Percentiles rank a stretch among this genome's conserved stretches.
Conservation (phyloP, 2,797 vertebrate species). For the Helicolenus hilgendorfi region DNA sequence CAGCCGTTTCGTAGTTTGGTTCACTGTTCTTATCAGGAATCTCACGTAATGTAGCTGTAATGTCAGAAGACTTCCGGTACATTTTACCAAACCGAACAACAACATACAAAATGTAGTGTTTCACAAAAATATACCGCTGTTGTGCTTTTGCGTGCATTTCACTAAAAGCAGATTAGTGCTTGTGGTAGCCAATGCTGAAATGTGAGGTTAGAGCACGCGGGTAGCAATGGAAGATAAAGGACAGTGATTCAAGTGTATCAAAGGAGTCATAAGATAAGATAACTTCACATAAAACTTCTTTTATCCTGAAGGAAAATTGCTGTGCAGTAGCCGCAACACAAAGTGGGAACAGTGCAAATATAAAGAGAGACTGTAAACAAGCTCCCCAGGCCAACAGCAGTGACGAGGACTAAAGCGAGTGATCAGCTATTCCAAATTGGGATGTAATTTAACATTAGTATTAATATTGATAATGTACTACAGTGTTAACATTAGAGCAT, state of each 20-base stretch:
- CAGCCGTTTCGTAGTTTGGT: not conserved
- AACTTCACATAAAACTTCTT: too few relatives aligned
- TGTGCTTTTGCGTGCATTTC: not conserved
- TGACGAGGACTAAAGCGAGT: not conserved
- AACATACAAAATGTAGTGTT: not conserved
- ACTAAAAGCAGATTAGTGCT: not conserved
- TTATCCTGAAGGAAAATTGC: not conserved
- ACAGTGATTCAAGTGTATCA: not conserved
- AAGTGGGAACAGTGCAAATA: not conserved
- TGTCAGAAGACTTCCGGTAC: not conserved
- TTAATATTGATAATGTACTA: not conserved
- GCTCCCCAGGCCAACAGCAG: not conserved
- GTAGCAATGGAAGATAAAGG: not conserved
- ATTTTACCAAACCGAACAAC: not conserved
- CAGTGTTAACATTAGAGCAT: not conserved
- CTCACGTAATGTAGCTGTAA: not conserved
- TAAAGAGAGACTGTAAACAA: not conserved
- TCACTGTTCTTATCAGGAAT: not conserved
- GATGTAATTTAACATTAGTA: not conserved
- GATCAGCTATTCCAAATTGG: not conserved
- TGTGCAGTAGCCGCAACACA: not conserved
- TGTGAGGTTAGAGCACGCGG: not conserved
- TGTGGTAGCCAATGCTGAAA: not conserved
- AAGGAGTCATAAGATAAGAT: conserved; percentile 26
- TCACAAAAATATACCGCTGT: not conserved